phyloP scores from a whole-genome alignment of 2,797 vertebrate genomes.

The Argyrosomus regius region DNA sequence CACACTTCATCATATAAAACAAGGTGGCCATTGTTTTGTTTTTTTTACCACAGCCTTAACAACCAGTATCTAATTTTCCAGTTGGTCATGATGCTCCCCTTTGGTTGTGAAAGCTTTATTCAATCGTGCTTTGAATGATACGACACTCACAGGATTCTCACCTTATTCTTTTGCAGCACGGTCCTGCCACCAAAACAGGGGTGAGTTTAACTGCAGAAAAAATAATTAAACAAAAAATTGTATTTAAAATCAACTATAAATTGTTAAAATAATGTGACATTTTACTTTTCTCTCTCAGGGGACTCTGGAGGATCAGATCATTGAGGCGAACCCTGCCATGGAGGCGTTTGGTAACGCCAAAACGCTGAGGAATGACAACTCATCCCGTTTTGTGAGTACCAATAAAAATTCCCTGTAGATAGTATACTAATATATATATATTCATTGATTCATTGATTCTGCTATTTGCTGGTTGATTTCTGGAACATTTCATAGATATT shows the following conservation, averaged over 20 bases:
- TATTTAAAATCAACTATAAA: not conserved
- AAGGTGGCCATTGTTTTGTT: conserved; percentile 54
- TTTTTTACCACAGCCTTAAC: conserved; percentile 62
- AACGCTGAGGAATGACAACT: conserved; percentile 96
- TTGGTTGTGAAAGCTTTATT: conserved; percentile 46
- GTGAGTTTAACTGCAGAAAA: conserved; percentile 66
- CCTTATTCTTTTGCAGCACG: conserved; percentile 61
- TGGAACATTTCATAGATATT: not conserved
- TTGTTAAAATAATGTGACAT: not conserved
- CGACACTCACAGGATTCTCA: conserved; percentile 40
- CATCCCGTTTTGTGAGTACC: conserved; percentile 94
- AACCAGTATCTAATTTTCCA: conserved; percentile 62
- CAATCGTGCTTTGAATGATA: not conserved
- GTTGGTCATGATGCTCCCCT: conserved; percentile 46
- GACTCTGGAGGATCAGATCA: conserved; percentile 96
- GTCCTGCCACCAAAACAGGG: conserved; percentile 80
- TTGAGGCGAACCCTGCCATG: conserved; percentile 97
- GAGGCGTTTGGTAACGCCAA: conserved; percentile 97
- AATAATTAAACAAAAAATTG: not conserved
- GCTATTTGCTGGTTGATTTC: not conserved
- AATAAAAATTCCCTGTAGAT: not conserved
- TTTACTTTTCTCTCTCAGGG: conserved; percentile 80
- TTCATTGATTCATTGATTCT: not conserved
- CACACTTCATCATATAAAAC: conserved; percentile 65
- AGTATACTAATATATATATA: not conserved